Base-by-base conservation (phyloP, 2,888 invertebrate species). In the Agriopis leucophaearia region DNA sequence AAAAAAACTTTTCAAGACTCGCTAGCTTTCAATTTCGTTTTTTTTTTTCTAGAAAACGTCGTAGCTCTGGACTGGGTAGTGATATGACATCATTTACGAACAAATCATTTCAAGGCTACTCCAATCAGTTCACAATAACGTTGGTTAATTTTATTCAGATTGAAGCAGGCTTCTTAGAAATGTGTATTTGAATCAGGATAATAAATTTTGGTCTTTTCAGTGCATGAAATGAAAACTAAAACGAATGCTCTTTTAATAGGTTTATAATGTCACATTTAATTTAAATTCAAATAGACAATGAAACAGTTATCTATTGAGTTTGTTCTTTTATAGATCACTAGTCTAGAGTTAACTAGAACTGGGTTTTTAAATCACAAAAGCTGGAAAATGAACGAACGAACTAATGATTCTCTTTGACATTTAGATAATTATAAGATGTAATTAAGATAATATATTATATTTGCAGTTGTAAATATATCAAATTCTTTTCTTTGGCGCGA, bases 1-100 rank as follows among this genome's bases (percentile, higher is more conserved):
- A 55, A 66, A 66, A 56, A 50, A 60, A n/a, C 48, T 27, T 50
- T 59, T 50, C n/a, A 15, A 27, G 56, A 61, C 56, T 61, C 55
- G 47, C 47, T 61, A 50, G 47, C 47, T 44, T 60, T 55, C 16
- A 42, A 51, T 66, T 61, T 66, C 60, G 50, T 60, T 60, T 50
- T 44, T 61, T 58, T 56, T n/a, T 45, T 36, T 13, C 44, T 15
- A 15, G 40, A 52, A 13, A 59, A 27, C 45, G 35, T 16, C 38
- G 40, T 44, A 7, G 44, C 44, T 6, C 13, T n/a, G n/a, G 6
- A 44, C 6, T 44, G n/a, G 5, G 3, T n/a, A 3, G n/a, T 38
- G n/a, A 44, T 44, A 44, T 44, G 44, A 44, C 44, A 44, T 15
- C 13, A 44, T 44, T 15, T n/a, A 44, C 44, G 44, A n/a, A n/a